Conservation (phyloP, 2,888 invertebrate species). For the Corbicula japonica region DNA sequence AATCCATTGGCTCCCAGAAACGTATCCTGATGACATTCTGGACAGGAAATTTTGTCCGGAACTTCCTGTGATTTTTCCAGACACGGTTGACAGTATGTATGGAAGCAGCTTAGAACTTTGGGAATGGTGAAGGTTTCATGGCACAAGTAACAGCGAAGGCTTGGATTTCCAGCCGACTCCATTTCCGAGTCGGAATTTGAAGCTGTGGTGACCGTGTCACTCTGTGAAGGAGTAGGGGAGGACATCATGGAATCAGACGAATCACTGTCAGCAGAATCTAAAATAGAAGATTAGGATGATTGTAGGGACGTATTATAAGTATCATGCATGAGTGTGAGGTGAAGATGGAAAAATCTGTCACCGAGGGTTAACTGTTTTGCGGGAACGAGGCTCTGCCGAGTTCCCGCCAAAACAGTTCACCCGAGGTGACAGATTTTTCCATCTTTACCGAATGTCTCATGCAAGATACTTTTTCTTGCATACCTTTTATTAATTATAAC, state of each 20-base stretch:
- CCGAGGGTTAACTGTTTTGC: too few species aligned
- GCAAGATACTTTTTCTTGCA: too few species aligned
- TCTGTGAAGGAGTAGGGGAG: constrained; percentile 84
- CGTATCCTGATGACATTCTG: constrained; percentile 88
- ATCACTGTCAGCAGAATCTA: constrained; percentile 55
- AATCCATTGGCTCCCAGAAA: constrained; percentile 88
- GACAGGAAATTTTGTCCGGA: constrained; percentile 92
- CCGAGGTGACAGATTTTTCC: too few species aligned
- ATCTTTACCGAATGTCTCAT: too few species aligned
- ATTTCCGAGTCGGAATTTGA: constrained; percentile 83
- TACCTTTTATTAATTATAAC: too few species aligned
- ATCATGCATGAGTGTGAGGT: too few species aligned
- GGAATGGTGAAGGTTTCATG: constrained; percentile 89
- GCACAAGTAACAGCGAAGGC: constrained; percentile 90
- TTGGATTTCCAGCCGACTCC: constrained; percentile 75
- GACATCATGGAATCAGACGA: constrained; percentile 75
- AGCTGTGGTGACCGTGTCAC: constrained; percentile 82
- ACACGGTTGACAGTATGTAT: constrained; percentile 94
- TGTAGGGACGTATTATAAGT: too few species aligned
- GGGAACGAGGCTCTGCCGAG: too few species aligned
- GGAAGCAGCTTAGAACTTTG: constrained; percentile 87
- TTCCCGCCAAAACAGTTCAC: too few species aligned
- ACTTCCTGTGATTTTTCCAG: constrained; percentile 90
- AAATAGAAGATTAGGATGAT: too few species aligned
- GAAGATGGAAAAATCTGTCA: too few species aligned